These are phyloP conservation scores for Lepetodrilus schrolli DNA, from an alignment of 2,888 invertebrate genomes.

Conservation along the genomic window DNA sequence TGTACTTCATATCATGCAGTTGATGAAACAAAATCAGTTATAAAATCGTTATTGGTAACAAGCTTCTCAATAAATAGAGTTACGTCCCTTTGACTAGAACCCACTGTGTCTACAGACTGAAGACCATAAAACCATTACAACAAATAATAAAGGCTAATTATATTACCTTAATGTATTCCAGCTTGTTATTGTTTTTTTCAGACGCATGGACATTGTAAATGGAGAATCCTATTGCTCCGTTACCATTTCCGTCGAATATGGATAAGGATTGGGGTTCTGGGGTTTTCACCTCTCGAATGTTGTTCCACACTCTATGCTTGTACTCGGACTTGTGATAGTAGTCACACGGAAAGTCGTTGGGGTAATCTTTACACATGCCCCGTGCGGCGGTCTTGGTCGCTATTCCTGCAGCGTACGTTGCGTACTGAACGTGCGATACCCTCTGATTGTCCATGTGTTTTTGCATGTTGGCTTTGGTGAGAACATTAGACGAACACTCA, in stretches of 20 bases:
- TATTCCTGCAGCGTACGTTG: conserved; percentile 57
- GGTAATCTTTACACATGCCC: conserved; percentile 47
- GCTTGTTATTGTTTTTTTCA: background rate
- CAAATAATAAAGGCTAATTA: background rate
- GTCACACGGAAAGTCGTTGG: conserved; percentile 49
- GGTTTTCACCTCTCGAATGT: conserved; percentile 9
- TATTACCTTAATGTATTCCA: conserved; percentile 47
- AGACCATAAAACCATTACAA: background rate
- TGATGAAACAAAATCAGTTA: too few species aligned
- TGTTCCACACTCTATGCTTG: background rate
- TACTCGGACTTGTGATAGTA: conserved; percentile 35
- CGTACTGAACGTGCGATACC: conserved; percentile 59
- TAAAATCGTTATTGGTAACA: too few species aligned
- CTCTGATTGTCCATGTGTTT: conserved; percentile 52
- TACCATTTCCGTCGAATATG: conserved; percentile 61
- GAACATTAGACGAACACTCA: conserved; percentile 40
- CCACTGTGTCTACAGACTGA: background rate
- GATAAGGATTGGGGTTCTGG: conserved; percentile 31
- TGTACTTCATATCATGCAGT: too few species aligned
- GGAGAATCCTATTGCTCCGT: conserved; percentile 62
- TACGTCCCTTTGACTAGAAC: too few species aligned
- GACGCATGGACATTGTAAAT: conserved; percentile 57
- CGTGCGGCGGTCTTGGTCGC: conserved; percentile 50
- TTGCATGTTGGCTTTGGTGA: conserved; percentile 37
- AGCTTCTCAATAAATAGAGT: too few species aligned